Conservation (phyloP, 1,140 invertebrate genomes). For the Drosophila lini region DNA sequence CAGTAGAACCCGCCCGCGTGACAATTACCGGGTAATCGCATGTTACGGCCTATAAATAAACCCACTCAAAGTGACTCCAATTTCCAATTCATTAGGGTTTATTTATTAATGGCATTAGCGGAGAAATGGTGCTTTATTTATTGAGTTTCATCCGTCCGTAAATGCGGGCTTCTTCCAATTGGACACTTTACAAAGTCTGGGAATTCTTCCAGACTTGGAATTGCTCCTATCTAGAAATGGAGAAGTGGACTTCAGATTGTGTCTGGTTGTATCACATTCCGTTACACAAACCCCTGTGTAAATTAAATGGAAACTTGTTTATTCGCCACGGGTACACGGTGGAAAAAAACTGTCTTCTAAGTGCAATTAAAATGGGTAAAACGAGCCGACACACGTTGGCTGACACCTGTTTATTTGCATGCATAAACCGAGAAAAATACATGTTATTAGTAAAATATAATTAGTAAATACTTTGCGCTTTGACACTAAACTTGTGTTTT, state of each 20-base stretch:
- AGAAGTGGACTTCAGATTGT: conserved; percentile 17
- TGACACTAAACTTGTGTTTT: conserved; percentile 8
- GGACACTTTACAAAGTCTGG: neutral
- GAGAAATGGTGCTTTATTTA: conserved; percentile 10
- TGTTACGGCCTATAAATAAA: conserved; percentile 35
- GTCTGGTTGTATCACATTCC: conserved; percentile 19
- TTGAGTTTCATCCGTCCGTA: neutral
- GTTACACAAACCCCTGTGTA: conserved; percentile 13
- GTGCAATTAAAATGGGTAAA: neutral
- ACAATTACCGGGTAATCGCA: conserved; percentile 34
- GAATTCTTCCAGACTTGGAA: neutral
- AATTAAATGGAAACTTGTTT: conserved; percentile 24
- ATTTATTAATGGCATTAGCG: conserved; percentile 15
- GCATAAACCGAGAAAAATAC: neutral
- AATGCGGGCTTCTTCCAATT: conserved; percentile 30
- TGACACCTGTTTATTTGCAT: conserved; percentile 19
- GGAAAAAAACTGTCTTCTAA: conserved; percentile 10
- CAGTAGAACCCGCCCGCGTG: conserved; percentile 28
- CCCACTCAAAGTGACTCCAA: conserved; percentile 1
- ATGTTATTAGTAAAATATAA: neutral
- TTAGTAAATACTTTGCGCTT: neutral
- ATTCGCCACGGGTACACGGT: neutral
- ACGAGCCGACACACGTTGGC: neutral
- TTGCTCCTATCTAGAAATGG: conserved; percentile 14
- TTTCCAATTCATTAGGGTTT: conserved; percentile 22